Percentiles rank a stretch among this genome's conserved stretches.
Conservation (phyloP, 2,888 invertebrate genomes). For the Drosophila mimetica region DNA sequence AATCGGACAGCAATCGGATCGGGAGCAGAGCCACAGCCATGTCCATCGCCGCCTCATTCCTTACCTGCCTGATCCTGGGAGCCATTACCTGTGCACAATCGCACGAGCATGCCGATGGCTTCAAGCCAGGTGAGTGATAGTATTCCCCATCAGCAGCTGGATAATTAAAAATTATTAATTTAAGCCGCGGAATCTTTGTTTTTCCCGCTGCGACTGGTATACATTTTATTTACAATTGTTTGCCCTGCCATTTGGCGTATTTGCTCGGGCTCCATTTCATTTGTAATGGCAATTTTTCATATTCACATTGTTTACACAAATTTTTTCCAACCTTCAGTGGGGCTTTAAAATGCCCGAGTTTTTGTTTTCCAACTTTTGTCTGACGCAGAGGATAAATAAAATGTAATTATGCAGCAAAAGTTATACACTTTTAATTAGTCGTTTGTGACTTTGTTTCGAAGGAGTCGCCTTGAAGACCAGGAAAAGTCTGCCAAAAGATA, state of each 20-base stretch:
- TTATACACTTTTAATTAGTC: constrained; percentile 60
- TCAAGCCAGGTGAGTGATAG: constrained; percentile 82
- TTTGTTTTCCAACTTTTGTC: constrained; percentile 22
- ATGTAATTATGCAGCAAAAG: constrained; percentile 54
- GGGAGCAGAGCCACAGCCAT: constrained; percentile 38
- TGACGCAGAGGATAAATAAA: constrained; percentile 33
- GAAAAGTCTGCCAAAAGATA: constrained; percentile 17
- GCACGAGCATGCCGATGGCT: constrained; percentile 84
- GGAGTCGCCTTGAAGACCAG: not conserved
- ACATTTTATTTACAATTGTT: constrained; percentile 8
- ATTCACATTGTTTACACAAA: constrained; percentile 20
- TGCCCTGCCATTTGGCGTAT: constrained; percentile 8
- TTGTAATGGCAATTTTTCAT: constrained; percentile 14
- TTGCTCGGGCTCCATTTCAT: constrained; percentile 18
- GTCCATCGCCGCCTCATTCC: constrained; percentile 47
- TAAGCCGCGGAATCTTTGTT: not conserved
- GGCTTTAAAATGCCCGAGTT: constrained; percentile 10
- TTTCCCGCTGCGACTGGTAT: not conserved
- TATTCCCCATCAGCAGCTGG: not conserved
- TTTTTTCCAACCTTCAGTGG: constrained; percentile 5
- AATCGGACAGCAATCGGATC: constrained; percentile 16
- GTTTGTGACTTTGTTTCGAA: constrained; percentile 52
- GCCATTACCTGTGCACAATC: constrained; percentile 58
- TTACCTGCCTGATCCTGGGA: constrained; percentile 71
- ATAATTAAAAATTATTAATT: constrained; percentile 38